A percentile compares a stretch with the other conserved stretches of the same genome.
phyloP scores from a whole-genome alignment of 2,797 vertebrate species.

The Schizopygopsis pylzovi region DNA sequence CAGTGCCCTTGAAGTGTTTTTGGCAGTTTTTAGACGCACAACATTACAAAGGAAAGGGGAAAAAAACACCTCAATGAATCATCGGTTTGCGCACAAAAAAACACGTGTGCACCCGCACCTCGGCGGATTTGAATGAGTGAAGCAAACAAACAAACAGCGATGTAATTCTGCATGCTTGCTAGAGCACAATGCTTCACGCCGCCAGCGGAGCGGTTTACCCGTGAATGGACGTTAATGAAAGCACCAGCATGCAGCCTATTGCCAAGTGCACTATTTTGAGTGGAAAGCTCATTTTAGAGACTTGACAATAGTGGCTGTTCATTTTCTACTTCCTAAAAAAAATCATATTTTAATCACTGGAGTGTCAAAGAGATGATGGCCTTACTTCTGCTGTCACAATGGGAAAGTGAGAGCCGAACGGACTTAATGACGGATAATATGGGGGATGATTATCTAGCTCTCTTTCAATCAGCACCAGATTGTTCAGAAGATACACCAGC shows the following conservation, averaged over 20 bases:
- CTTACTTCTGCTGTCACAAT: constrained; percentile 70
- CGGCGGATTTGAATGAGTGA: constrained; percentile 62
- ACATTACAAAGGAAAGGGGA: background rate
- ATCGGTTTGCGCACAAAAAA: background rate
- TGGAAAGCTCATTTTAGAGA: constrained; percentile 63
- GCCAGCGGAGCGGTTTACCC: constrained; percentile 23
- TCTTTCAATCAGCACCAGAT: constrained; percentile 78
- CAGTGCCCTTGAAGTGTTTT: constrained; percentile 9
- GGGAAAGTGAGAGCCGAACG: constrained; percentile 10
- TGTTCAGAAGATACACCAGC: constrained; percentile 68
- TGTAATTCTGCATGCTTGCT: constrained; percentile 57
- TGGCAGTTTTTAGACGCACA: constrained; percentile 15
- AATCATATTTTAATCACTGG: constrained; percentile 73
- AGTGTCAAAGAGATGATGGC: constrained; percentile 70
- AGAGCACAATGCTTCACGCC: constrained; percentile 32
- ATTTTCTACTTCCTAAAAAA: constrained; percentile 67
- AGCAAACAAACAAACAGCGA: constrained; percentile 56
- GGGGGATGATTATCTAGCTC: constrained; percentile 77
- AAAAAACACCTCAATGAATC: background rate
- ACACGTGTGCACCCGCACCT: constrained; percentile 54
- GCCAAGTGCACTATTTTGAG: constrained; percentile 61
- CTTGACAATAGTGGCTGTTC: constrained; percentile 62
- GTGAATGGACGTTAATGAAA: constrained; percentile 75
- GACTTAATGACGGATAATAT: constrained; percentile 74
- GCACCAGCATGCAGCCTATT: constrained; percentile 68